phyloP scores from a whole-genome alignment of 1,140 invertebrate species.

The Diabrotica undecimpunctata region DNA sequence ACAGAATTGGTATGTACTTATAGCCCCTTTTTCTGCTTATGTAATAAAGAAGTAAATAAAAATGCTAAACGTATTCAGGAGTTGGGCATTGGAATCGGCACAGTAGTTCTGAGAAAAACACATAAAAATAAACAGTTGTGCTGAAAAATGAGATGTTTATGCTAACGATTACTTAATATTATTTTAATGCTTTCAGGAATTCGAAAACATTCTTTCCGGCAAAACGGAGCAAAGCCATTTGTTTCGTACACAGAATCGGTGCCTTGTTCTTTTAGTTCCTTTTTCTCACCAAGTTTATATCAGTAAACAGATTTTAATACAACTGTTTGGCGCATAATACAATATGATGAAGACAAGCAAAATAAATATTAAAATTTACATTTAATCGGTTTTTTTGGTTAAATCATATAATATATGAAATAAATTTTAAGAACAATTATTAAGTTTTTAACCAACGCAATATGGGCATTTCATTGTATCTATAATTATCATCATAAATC shows the following conservation, averaged over 20 bases:
- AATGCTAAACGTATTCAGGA: conserved; percentile 25
- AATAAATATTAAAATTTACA: too few species aligned
- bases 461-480: too few species aligned
- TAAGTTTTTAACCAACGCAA: too few species aligned
- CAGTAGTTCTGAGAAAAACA: conserved; percentile 12
- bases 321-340: not conserved
- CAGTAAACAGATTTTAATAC: not conserved
- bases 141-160: conserved; percentile 18
- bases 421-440: too few species aligned
- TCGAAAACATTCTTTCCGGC: conserved; percentile 5
- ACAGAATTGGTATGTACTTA: not conserved
- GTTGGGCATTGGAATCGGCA: conserved; percentile 16
- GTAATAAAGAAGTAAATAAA: conserved; percentile 11
- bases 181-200: conserved; percentile 17
- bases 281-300: not conserved
- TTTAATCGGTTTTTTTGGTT: too few species aligned
- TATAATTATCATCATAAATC: too few species aligned
- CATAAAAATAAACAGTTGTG: conserved; percentile 10
- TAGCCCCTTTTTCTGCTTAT: not conserved
- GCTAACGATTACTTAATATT: conserved; percentile 20
- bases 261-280: not conserved
- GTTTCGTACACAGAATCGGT: not conserved
- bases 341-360: too few species aligned
- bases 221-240: conserved; percentile 3
- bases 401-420: too few species aligned